phyloP scores from a whole-genome alignment of 2,888 invertebrate genomes.

The Abrostola tripartita region DNA sequence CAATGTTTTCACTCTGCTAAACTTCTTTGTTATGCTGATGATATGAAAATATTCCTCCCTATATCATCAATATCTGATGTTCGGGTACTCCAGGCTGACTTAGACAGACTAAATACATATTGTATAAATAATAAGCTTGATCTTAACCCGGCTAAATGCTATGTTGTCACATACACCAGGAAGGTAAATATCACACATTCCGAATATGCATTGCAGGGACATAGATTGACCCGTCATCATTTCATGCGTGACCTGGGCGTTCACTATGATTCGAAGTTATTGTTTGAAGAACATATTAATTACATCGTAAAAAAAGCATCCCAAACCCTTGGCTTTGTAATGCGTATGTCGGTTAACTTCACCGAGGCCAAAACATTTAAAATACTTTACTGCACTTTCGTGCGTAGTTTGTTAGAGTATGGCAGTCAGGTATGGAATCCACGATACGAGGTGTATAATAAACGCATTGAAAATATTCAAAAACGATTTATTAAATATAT shows the following conservation, averaged over 20 bases:
- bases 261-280: background rate
- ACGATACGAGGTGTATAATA: too few species aligned
- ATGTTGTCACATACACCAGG: background rate
- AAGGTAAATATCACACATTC: background rate
- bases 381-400: too few species aligned
- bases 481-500: too few species aligned
- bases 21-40: slow-evolving; percentile 12
- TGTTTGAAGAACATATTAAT: background rate
- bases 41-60: slow-evolving; percentile 12
- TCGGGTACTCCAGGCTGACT: background rate
- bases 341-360: background rate
- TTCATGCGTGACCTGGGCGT: background rate
- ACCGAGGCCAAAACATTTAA: background rate
- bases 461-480: too few species aligned
- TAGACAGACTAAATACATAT: background rate
- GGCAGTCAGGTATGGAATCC: too few species aligned
- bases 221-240: background rate
- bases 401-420: too few species aligned
- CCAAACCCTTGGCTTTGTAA: background rate
- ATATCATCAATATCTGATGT: slow-evolving; percentile 8
- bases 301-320: background rate
- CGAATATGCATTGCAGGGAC: background rate
- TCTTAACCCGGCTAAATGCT: slow-evolving; percentile 1
- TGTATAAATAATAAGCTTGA: background rate
- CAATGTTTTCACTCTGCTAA: slow-evolving; percentile 2